Percentiles rank a stretch among this genome's conserved stretches.
phyloP scores from a whole-genome alignment of 2,888 invertebrate species.

The Ormyrus nitidulus region DNA sequence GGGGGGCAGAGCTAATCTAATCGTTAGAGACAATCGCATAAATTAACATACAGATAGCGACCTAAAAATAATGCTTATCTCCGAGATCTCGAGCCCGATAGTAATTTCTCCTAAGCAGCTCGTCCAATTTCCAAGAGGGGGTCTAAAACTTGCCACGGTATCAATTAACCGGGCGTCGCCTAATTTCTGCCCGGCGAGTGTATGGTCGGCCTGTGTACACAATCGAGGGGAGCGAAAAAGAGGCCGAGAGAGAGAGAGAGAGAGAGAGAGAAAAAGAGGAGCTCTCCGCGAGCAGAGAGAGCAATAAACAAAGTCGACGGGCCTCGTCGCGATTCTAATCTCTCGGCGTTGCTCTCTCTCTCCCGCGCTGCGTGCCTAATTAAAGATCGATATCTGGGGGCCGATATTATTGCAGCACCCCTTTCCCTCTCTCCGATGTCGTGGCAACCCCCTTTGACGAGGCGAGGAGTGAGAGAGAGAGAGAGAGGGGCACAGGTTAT shows the following conservation, averaged over 20 bases:
- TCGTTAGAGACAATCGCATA: not conserved
- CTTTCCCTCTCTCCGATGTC: constrained; percentile 49
- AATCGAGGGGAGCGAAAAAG: constrained; percentile 1
- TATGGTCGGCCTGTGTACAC: not conserved
- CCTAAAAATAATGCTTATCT: no score
- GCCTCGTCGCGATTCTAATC: constrained; percentile 48
- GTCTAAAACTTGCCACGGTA: no score
- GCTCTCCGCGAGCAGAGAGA: not conserved
- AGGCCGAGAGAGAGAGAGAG: constrained; percentile 10
- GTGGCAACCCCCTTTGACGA: not conserved
- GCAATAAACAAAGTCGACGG: constrained; percentile 39
- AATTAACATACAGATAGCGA: constrained; percentile 2
- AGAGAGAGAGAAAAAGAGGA: constrained; percentile 49
- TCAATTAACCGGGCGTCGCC: not conserved
- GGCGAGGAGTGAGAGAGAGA: not conserved
- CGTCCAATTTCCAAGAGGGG: no score
- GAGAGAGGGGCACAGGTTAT: constrained; percentile 68
- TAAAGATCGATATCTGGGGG: constrained; percentile 74
- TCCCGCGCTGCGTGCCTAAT: constrained; percentile 75
- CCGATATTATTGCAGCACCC: constrained; percentile 74
- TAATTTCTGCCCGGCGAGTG: constrained; percentile 31
- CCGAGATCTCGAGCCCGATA: constrained; percentile 2
- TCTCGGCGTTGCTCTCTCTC: constrained; percentile 6
- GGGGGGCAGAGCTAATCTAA: no score
- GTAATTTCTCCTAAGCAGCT: no score